Conservation (phyloP, 2,888 invertebrate genomes). For the Spodoptera exigua region DNA sequence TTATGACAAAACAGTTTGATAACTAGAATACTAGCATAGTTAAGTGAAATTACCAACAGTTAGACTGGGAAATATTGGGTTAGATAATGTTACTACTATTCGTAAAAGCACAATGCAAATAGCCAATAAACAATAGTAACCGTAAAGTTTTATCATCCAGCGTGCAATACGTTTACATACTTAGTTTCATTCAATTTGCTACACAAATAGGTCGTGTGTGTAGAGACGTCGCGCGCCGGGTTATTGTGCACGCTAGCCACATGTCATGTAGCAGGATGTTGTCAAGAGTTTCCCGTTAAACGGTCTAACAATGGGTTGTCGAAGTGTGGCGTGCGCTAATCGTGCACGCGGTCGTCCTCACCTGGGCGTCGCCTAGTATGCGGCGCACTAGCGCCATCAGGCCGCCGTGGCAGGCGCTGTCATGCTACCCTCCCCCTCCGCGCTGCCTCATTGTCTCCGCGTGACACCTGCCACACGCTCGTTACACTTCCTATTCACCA, state of each 20-base stretch:
- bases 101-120: background rate
- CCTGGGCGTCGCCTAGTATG: conserved; percentile 96
- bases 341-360: conserved; percentile 73
- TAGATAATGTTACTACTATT: background rate
- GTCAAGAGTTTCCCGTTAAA: conserved; percentile 55
- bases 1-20: conserved; percentile 39
- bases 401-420: conserved; percentile 90
- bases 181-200: conserved; percentile 40
- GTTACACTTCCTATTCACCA: conserved; percentile 63
- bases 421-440: conserved; percentile 87
- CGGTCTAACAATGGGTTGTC: conserved; percentile 55
- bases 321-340: conserved; percentile 60
- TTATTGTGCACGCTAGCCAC: conserved; percentile 43
- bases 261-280: conserved; percentile 54
- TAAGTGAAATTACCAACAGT: background rate
- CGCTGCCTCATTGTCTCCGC: conserved; percentile 73
- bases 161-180: conserved; percentile 22
- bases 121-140: conserved; percentile 14
- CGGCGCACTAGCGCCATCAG: conserved; percentile 96
- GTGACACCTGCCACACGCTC: conserved; percentile 69
- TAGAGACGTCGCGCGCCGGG: conserved; percentile 26
- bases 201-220: conserved; percentile 43
- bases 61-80: background rate
- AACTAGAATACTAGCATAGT: conserved; percentile 1
- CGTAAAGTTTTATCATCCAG: conserved; percentile 14